These are phyloP conservation scores for Pachypeltis micranthus DNA, from an alignment of 1,140 invertebrate species.

Conservation along the genomic window DNA sequence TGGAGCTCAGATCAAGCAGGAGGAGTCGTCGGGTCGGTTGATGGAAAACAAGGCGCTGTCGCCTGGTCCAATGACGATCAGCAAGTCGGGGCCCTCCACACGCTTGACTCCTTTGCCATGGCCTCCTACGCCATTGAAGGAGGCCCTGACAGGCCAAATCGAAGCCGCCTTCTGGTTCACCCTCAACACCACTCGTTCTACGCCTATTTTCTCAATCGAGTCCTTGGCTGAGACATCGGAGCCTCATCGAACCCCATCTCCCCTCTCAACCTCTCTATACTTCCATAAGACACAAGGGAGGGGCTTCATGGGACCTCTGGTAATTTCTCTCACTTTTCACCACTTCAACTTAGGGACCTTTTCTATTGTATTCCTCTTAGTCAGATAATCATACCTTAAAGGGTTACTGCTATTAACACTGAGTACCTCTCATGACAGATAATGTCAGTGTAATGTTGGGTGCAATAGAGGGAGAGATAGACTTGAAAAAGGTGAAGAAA, in stretches of 20 bases:
- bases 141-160: constrained; percentile 31
- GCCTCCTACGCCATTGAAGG: constrained; percentile 29
- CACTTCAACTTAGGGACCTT: too few relatives aligned
- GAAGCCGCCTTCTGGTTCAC: constrained; percentile 33
- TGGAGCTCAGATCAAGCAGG: background rate
- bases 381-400: too few relatives aligned
- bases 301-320: too few relatives aligned
- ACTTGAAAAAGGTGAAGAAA: too few relatives aligned
- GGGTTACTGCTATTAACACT: too few relatives aligned
- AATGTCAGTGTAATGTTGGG: too few relatives aligned
- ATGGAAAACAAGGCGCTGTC: constrained; percentile 7
- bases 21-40: constrained; percentile 16
- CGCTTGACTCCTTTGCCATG: background rate
- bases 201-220: constrained; percentile 39
- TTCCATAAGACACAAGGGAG: background rate
- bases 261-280: background rate
- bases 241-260: background rate
- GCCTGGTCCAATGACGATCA: background rate
- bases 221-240: constrained; percentile 33
- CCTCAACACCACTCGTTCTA: constrained; percentile 36
- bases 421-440: too few relatives aligned
- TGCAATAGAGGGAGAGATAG: too few relatives aligned
- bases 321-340: too few relatives aligned
- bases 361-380: too few relatives aligned
- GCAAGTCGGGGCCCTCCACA: too few relatives aligned